Base-by-base conservation (phyloP, 2,797 vertebrate species). In the Odontamblyopus lacepedii region DNA sequence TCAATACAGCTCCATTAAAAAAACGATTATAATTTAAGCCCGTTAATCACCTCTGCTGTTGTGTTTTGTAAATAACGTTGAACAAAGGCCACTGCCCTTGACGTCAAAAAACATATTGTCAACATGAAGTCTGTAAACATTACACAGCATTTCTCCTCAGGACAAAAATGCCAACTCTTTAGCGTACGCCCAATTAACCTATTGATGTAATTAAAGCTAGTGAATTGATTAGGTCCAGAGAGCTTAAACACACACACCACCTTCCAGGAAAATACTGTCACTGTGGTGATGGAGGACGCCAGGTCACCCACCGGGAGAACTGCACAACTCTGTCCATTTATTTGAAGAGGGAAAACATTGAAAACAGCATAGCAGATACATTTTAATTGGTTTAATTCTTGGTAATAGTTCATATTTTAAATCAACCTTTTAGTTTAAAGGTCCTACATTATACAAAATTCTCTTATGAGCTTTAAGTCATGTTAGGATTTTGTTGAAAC, bases 191-290 rank as follows among this genome's bases (percentile, higher is more conserved):
- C 88, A 92, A 92, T 93, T 91, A 91, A 92, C 88, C 87, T 91
- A 93, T 92, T 82, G 91, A 92, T 91, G 82, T 92, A 90, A 93
- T 93, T 91, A 93, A 91, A 82, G 74, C 78, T 77, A 77, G 77
- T 82, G 85, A 87, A 90, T 91, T 90, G 89, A 92, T 92, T 83
- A 63, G 15, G 63, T 13, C 32, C 60, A 70, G 77, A 80, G 77
- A 78, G 83, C 78, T 82, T 84, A 79, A 72, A 84, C 81, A 71
- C 76, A 79, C 73, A 84, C 81, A 71, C 76, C 38, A 76, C 73
- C 88, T 87, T 89, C 88, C 87, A 89, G 83, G 84, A 86, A 88
- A 83, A 87, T 44, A 73, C 81, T 78, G 88, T 83, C 87, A 83
- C 79, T 75, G 0, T 6, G 56, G 65, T 81, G 86, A 88, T 82